A percentile compares a stretch with the other conserved stretches of the same genome.
Conservation (phyloP, 2,113 vertebrate genomes). For the Brachirus orientalis region DNA sequence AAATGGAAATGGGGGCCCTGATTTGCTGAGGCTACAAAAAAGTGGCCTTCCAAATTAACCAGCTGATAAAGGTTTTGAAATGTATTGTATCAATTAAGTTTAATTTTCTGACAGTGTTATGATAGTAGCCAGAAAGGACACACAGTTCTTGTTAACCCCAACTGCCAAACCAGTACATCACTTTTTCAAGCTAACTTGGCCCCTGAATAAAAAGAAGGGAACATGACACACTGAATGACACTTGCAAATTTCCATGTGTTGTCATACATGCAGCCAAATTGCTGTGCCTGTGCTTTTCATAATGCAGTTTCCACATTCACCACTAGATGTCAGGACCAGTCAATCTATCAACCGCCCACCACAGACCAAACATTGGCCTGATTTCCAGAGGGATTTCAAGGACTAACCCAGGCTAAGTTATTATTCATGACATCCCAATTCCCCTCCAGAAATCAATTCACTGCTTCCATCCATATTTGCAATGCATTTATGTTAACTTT, state of each 20-base stretch:
- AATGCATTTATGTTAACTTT: constrained; percentile 64
- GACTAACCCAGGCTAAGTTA: constrained; percentile 37
- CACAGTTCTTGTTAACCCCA: no score
- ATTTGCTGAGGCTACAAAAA: no score
- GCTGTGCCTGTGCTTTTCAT: background rate
- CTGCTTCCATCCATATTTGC: constrained; percentile 41
- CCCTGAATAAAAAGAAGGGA: no score
- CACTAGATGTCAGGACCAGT: constrained; percentile 63
- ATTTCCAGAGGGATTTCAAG: constrained; percentile 47
- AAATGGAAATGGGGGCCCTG: no score
- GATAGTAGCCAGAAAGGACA: no score
- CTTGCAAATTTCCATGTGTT: background rate
- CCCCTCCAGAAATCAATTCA: constrained; percentile 58
- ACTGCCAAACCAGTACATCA: no score
- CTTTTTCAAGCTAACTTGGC: no score
- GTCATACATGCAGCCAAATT: background rate
- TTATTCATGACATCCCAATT: constrained; percentile 56
- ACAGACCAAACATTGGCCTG: constrained; percentile 19
- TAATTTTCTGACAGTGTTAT: no score
- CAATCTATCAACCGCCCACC: constrained; percentile 1
- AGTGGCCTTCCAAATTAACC: no score
- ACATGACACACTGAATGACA: no score
- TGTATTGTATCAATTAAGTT: no score
- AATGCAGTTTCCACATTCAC: constrained; percentile 21
- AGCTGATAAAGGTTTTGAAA: no score